Base-by-base conservation (phyloP, 1,140 invertebrate genomes). In the Tribolium castaneum region DNA sequence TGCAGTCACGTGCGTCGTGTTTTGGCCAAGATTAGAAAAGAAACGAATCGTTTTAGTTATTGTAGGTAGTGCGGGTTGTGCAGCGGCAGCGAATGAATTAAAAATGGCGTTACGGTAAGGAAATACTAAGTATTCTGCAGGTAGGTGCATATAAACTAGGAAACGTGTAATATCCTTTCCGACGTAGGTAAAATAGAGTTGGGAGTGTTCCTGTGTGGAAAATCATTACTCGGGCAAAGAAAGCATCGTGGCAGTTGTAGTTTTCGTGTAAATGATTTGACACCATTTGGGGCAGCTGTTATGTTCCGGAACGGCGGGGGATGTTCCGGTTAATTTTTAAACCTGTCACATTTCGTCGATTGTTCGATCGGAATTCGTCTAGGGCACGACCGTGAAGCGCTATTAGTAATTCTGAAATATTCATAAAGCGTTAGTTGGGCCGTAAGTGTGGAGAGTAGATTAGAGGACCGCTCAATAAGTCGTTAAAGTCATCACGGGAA, bases 401-500 rank as follows among this genome's bases (percentile, higher is more conserved):
- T 34, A 19, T 52, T 54, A 12, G 14, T 50, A 30, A 10, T 54
- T 73, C 54, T 54, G 9, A 73, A 73, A 73, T 73, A 73, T 73
- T 73, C 50, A 73, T 54, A 54, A 34, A 54, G 39, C 66, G 56
- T 62, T 71, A 71, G 34, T 71, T 71, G 22, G 12, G 70, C n/a
- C 9, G n/a, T 7, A 25, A 50, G 22, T 66, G 50, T 34, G 34
- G 66, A 71, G 14, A 76, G 71, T 54, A 54, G 13, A 72, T 72
- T 59, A 78, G 49, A 70, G 30, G 71, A 34, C 45, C 70, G 77
- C 70, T 78, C 78, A 77, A 77, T 80, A 76, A 62, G 75, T 80
- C 78, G 78, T 80, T 80, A 80, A 76, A 76, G 75, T 77, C 54
- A 76, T 77, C 78, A 73, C 39, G 71, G 54, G 66, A 80, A 80